A percentile compares a stretch with the other conserved stretches of the same genome.
phyloP scores from a whole-genome alignment of 2,113 vertebrate species.

The Ophiodon elongatus region DNA sequence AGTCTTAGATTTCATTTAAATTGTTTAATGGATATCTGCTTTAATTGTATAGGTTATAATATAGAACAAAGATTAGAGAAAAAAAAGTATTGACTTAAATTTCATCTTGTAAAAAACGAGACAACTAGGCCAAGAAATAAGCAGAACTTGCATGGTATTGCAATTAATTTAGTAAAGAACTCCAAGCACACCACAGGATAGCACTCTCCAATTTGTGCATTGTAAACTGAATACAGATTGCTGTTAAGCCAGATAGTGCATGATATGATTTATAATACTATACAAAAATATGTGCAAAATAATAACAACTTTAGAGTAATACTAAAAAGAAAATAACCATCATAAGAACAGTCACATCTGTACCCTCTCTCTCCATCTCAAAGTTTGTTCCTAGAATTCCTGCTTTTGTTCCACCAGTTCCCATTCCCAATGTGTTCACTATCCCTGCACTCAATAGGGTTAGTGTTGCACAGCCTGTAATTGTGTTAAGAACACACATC shows the following conservation, averaged over 20 bases:
- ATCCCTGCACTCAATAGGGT: conserved; percentile 69
- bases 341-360: not conserved
- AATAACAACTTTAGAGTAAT: not conserved
- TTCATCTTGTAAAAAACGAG: not conserved
- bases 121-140: not conserved
- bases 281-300: not conserved
- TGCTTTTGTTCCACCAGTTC: conserved; percentile 44
- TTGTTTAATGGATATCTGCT: not conserved
- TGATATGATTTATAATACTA: not conserved
- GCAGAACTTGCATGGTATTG: not conserved
- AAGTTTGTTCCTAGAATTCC: conserved; percentile 70
- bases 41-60: not conserved
- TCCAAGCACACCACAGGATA: not conserved
- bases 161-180: not conserved
- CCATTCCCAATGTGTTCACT: conserved; percentile 59
- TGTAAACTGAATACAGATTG: not conserved
- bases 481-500: not conserved
- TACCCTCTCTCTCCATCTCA: not conserved
- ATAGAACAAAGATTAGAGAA: not conserved
- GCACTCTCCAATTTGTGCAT: not conserved
- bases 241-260: no score
- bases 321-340: not conserved
- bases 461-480: conserved; percentile 1
- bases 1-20: not conserved
- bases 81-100: not conserved